A percentile compares a stretch with the other conserved stretches of the same genome.
These are phyloP conservation scores for Manduca sexta DNA, from an alignment of 1,140 invertebrate species.

Conservation along the genomic window DNA sequence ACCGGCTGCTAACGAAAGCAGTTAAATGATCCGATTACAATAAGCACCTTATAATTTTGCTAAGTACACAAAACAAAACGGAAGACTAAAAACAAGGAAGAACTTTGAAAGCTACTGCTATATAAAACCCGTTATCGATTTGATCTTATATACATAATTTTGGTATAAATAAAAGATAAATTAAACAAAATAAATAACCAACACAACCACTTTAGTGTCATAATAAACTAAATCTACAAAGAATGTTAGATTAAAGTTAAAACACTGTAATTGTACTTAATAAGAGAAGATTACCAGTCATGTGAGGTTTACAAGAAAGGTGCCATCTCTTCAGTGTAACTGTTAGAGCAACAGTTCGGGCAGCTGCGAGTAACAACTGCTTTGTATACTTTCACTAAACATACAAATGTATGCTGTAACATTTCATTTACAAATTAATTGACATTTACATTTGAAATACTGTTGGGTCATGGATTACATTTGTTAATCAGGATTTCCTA, in stretches of 20 bases:
- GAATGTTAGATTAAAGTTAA: conserved; percentile 21
- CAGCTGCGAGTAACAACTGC: too few species aligned
- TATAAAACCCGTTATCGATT: conserved; percentile 48
- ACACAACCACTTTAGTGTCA: conserved; percentile 60
- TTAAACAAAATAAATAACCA: conserved; percentile 68
- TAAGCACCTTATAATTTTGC: conserved; percentile 55
- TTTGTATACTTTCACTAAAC: too few species aligned
- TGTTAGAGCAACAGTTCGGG: neutral
- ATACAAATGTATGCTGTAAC: too few species aligned
- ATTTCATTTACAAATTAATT: too few species aligned
- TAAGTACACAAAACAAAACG: conserved; percentile 69
- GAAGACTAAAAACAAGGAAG: conserved; percentile 56
- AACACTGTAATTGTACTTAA: conserved; percentile 31
- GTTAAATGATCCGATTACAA: conserved; percentile 29
- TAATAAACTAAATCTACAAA: conserved; percentile 27
- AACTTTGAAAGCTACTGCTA: conserved; percentile 41
- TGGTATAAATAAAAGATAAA: conserved; percentile 66
- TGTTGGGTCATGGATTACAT: too few species aligned
- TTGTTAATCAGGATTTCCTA: too few species aligned
- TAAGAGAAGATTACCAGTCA: conserved; percentile 7
- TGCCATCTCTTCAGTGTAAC: neutral
- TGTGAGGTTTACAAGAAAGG: neutral
- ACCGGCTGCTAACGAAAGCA: conserved; percentile 30
- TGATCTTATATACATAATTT: conserved; percentile 48
- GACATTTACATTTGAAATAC: too few species aligned